Conservation (phyloP, 2,888 invertebrate species). For the Apantesis nais region DNA sequence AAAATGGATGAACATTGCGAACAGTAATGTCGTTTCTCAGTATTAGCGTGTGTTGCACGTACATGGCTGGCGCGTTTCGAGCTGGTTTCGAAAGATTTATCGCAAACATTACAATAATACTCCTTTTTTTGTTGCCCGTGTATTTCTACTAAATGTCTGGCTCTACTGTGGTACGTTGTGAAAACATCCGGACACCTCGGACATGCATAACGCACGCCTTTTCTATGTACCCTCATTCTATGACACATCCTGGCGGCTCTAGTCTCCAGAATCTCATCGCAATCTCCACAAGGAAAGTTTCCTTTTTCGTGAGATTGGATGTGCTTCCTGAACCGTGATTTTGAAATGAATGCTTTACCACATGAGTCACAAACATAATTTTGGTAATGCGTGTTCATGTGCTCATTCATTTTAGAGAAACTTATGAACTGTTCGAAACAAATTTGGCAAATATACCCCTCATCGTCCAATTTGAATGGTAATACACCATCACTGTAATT, state of each 20-base stretch:
- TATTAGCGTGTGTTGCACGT: constrained; percentile 58
- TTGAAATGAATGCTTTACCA: constrained; percentile 76
- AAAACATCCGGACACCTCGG: constrained; percentile 74
- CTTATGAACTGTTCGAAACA: constrained; percentile 62
- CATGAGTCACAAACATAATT: constrained; percentile 78
- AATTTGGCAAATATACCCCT: constrained; percentile 68
- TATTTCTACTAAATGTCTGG: constrained; percentile 68
- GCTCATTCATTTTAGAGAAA: constrained; percentile 73
- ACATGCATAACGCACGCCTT: constrained; percentile 72
- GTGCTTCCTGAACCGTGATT: constrained; percentile 73
- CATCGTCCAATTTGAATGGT: constrained; percentile 70
- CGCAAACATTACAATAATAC: constrained; percentile 65
- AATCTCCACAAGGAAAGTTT: constrained; percentile 71
- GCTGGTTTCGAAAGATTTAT: constrained; percentile 65
- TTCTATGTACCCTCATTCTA: constrained; percentile 65
- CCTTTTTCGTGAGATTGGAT: constrained; percentile 73
- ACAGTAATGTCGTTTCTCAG: constrained; percentile 59
- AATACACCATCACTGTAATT: constrained; percentile 75
- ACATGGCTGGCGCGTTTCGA: constrained; percentile 70
- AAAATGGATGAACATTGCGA: constrained; percentile 61
- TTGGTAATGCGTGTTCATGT: constrained; percentile 77
- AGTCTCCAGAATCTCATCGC: constrained; percentile 66
- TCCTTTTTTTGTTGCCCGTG: constrained; percentile 65
- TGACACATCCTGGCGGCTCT: constrained; percentile 69
- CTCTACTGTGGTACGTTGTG: constrained; percentile 69